Evolutionary conservation across 1,140 invertebrate species (phyloP).

Genomic region (Pogonus chalceus): DNA sequence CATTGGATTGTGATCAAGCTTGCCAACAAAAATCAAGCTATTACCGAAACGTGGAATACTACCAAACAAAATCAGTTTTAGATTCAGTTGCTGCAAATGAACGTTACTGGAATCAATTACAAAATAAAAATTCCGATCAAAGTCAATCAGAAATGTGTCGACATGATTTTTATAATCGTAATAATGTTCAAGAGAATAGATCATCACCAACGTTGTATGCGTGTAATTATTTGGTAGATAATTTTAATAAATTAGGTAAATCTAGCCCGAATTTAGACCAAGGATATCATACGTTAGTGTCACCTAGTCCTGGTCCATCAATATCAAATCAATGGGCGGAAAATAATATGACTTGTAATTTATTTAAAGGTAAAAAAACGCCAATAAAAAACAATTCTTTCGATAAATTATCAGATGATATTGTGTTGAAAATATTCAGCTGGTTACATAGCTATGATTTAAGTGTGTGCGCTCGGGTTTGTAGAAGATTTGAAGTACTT

Average conservation of each 20-base stretch:
- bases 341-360: background rate
- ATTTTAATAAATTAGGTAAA: conserved; percentile 35
- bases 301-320: conserved; percentile 37
- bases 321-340: conserved; percentile 27
- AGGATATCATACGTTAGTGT: conserved; percentile 64
- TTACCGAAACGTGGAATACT: background rate
- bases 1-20: background rate
- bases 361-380: conserved; percentile 19
- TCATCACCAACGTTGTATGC: background rate
- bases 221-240: conserved; percentile 31
- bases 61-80: background rate
- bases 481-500: conserved; percentile 67
- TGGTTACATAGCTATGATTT: conserved; percentile 69
- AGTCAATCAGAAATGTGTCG: background rate
- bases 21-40: background rate
- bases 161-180: background rate
- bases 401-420: conserved; percentile 43
- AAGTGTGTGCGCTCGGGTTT: conserved; percentile 70
- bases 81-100: background rate
- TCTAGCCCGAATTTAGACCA: conserved; percentile 54
- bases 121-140: background rate
- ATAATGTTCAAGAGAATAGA: background rate
- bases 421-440: conserved; percentile 54
- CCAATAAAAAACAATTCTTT: conserved; percentile 35
- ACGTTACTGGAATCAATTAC: background rate